These are phyloP conservation scores for Notolabrus celidotus DNA, from an alignment of 2,797 vertebrate genomes.

Conservation along the genomic window DNA sequence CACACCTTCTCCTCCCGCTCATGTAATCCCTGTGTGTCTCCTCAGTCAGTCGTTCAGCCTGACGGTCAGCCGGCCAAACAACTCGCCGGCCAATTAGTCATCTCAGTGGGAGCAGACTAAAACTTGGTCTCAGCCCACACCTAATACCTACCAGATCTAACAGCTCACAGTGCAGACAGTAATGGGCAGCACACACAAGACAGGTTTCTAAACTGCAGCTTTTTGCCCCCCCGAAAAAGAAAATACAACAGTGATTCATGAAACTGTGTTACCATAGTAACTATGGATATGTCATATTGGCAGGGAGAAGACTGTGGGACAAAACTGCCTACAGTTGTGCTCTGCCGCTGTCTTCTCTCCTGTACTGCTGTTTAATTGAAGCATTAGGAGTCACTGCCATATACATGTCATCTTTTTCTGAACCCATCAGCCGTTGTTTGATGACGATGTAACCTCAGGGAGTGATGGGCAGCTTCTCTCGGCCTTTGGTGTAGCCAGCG, in stretches of 20 bases:
- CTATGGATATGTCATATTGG: constrained; percentile 63
- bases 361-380: constrained; percentile 20
- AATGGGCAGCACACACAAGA: constrained; percentile 37
- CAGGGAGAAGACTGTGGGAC: constrained; percentile 55
- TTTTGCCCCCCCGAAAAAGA: constrained; percentile 33
- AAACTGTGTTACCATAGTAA: constrained; percentile 72
- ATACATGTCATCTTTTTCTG: neutral
- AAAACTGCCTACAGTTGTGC: constrained; percentile 34
- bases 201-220: constrained; percentile 52
- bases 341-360: constrained; percentile 34
- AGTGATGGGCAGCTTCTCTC: too few relatives aligned
- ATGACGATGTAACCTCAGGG: too few relatives aligned
- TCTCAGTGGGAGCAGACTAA: constrained; percentile 61
- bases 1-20: constrained; percentile 9
- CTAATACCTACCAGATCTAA: constrained; percentile 59
- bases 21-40: constrained; percentile 36
- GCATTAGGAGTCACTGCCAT: neutral
- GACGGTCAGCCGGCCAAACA: constrained; percentile 29
- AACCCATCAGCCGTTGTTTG: neutral
- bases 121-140: constrained; percentile 57
- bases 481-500: too few relatives aligned
- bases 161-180: constrained; percentile 46
- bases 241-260: constrained; percentile 61
- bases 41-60: constrained; percentile 37
- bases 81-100: constrained; percentile 60